Evolutionary conservation across 1,140 invertebrate species (phyloP).

Genomic region (Tetramorium simillimum): DNA sequence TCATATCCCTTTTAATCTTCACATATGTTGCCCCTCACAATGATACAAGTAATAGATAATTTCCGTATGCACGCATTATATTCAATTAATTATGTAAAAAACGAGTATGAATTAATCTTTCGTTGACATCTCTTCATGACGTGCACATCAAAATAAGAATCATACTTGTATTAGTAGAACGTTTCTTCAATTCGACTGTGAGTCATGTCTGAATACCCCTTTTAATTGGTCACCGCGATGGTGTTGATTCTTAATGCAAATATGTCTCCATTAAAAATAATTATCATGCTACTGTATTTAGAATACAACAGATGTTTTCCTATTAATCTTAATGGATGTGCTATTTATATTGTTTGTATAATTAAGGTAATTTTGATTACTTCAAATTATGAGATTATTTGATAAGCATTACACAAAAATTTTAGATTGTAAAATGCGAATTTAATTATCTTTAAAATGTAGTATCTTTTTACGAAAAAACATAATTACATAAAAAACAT

Average conservation of each 20-base stretch:
- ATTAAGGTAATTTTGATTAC: neutral
- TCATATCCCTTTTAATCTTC: constrained; percentile 37
- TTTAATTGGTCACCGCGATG: neutral
- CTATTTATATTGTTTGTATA: neutral
- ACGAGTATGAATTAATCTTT: constrained; percentile 47
- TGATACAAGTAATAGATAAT: constrained; percentile 60
- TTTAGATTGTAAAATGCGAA: neutral
- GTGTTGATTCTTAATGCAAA: neutral
- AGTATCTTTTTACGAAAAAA: neutral
- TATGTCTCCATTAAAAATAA: constrained; percentile 2
- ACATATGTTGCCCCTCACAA: constrained; percentile 51
- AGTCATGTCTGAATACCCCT: neutral
- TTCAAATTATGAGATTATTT: neutral
- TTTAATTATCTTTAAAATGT: constrained; percentile 22
- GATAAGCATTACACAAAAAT: neutral
- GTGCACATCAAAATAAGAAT: constrained; percentile 35
- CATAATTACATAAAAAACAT: too few species aligned
- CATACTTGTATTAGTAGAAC: neutral
- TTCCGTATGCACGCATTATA: neutral
- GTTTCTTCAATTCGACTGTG: neutral
- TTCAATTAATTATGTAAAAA: constrained; percentile 59
- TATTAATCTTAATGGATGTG: neutral
- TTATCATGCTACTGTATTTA: neutral
- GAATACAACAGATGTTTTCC: constrained; percentile 4
- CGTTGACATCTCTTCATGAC: constrained; percentile 48